Evolutionary conservation across 2,113 vertebrate genomes (phyloP).

Genomic region (Ailuropoda melanoleuca): DNA sequence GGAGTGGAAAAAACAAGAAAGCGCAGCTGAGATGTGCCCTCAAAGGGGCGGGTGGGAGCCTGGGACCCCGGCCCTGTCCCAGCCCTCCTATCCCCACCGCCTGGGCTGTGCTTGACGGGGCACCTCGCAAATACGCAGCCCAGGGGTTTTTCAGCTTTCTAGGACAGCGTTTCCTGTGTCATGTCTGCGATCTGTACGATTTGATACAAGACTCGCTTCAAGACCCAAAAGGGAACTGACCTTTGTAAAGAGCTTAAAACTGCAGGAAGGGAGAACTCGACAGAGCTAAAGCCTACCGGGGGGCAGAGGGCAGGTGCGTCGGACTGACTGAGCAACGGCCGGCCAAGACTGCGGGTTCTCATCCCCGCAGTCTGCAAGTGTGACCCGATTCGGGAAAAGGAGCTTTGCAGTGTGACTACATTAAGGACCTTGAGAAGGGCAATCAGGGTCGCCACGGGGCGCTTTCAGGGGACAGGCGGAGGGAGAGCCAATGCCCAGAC

Average conservation of each 20-base stretch:
- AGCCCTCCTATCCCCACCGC: background rate
- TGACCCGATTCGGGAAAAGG: background rate
- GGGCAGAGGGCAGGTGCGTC: too few species aligned
- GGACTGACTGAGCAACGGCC: background rate
- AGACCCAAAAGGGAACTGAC: constrained; percentile 51
- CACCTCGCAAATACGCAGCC: background rate
- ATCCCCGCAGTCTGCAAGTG: background rate
- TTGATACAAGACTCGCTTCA: constrained; percentile 48
- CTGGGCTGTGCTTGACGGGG: too few species aligned
- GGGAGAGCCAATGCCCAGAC: background rate
- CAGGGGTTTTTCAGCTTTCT: constrained; percentile 27
- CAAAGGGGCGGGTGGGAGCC: background rate
- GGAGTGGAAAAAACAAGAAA: background rate
- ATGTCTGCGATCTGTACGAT: constrained; percentile 34
- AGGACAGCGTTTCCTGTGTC: constrained; percentile 64
- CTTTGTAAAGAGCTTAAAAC: background rate
- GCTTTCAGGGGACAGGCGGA: background rate
- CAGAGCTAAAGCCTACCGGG: background rate
- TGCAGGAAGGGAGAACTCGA: background rate
- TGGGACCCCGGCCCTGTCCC: rapidly evolving
- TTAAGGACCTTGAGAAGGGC: background rate
- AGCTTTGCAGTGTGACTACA: background rate
- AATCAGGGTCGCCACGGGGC: background rate
- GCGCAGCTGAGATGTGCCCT: background rate
- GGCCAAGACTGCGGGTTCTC: background rate